phyloP scores from a whole-genome alignment of 2,888 invertebrate genomes.

The Acanthosoma haemorrhoidale region DNA sequence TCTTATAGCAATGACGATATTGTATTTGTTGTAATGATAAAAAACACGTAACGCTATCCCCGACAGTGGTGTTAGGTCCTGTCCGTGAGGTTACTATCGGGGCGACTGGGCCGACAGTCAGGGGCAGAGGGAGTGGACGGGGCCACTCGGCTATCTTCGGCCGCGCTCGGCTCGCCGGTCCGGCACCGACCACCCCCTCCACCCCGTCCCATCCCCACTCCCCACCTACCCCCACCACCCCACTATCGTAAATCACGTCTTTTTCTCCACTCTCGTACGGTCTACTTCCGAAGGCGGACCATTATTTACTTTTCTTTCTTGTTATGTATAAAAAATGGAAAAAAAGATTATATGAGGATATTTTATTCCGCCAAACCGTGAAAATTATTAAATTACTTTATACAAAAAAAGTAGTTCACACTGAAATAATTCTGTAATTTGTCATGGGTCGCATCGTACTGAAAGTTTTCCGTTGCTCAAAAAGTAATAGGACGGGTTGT shows the following conservation, averaged over 20 bases:
- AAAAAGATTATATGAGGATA: too few species aligned
- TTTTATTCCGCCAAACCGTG: too few species aligned
- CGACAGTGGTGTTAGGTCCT: not conserved
- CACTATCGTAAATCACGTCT: not conserved
- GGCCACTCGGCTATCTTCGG: constrained; percentile 39
- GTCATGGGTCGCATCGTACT: too few species aligned
- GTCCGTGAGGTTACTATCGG: constrained; percentile 19
- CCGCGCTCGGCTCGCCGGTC: constrained; percentile 24
- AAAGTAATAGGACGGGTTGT: too few species aligned
- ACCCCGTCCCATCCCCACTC: constrained; percentile 47
- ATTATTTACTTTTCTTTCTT: not conserved
- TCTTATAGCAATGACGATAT: not conserved
- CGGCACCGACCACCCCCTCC: constrained; percentile 40
- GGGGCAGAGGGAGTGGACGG: constrained; percentile 35
- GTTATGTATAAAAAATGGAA: too few species aligned
- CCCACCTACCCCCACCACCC: not conserved
- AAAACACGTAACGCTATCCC: constrained; percentile 8
- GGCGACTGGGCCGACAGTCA: constrained; percentile 20
- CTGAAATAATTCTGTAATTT: too few species aligned
- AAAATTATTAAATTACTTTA: too few species aligned
- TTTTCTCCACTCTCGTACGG: not conserved
- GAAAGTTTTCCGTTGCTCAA: too few species aligned
- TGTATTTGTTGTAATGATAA: not conserved
- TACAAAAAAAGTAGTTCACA: too few species aligned
- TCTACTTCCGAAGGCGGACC: not conserved